Conservation (phyloP, 1,140 invertebrate genomes). For the Lutraria rhynchaena region DNA sequence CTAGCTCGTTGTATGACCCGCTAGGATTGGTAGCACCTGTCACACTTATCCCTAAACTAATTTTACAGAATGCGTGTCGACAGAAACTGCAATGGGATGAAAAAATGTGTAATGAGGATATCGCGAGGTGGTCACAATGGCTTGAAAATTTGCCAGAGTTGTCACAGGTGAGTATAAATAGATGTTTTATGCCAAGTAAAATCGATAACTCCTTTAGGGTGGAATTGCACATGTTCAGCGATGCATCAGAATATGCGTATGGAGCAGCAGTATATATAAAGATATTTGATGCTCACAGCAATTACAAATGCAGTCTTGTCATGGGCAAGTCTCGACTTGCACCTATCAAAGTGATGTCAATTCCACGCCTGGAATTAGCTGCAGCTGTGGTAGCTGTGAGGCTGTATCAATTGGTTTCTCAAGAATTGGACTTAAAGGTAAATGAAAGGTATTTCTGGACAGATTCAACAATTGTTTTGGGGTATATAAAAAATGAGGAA, state of each 20-base stretch:
- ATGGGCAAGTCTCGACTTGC: constrained; percentile 44
- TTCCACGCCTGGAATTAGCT: constrained; percentile 45
- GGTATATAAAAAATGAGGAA: constrained; percentile 51
- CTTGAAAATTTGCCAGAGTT: not conserved
- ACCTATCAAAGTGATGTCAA: constrained; percentile 27
- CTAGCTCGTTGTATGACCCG: constrained; percentile 67
- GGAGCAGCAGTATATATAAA: constrained; percentile 1
- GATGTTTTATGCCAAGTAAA: not conserved
- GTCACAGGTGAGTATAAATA: not conserved
- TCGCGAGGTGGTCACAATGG: not conserved
- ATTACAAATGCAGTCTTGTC: constrained; percentile 4
- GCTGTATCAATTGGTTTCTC: not conserved
- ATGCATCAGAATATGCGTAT: not conserved
- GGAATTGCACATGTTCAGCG: not conserved
- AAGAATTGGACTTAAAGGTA: constrained; percentile 19
- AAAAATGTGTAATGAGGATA: constrained; percentile 8
- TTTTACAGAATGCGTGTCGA: constrained; percentile 55
- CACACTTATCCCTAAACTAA: constrained; percentile 43
- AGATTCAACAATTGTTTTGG: constrained; percentile 44
- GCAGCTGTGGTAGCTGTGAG: constrained; percentile 35
- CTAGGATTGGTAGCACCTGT: constrained; percentile 62
- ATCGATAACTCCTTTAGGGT: not conserved
- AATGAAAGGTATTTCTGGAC: constrained; percentile 42
- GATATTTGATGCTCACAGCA: not conserved
- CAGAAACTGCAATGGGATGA: constrained; percentile 61